Evolutionary conservation across 2,888 invertebrate species (phyloP).

Genomic region (Noctuana brunneofusca): DNA sequence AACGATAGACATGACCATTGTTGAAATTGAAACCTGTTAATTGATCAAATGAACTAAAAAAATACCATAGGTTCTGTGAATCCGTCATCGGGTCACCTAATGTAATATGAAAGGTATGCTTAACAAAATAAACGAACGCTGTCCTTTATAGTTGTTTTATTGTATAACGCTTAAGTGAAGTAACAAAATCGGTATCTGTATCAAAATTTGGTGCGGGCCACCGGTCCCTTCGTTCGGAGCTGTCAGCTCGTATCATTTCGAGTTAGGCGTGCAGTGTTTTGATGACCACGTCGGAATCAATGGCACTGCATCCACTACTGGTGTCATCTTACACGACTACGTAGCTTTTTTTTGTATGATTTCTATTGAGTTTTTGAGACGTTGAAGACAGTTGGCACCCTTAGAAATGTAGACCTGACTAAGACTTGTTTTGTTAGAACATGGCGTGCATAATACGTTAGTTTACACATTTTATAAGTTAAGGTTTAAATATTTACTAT

Average conservation of each 20-base stretch:
- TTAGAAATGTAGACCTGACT: not conserved
- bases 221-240: conserved; percentile 42
- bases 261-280: conserved; percentile 60
- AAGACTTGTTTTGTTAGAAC: too few relatives aligned
- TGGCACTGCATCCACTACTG: conserved; percentile 60
- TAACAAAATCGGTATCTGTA: conserved; percentile 46
- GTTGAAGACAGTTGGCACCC: not conserved
- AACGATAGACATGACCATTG: not conserved
- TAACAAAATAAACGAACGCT: conserved; percentile 17
- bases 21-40: conserved; percentile 23
- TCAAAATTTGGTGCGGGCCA: conserved; percentile 49
- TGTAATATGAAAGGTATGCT: conserved; percentile 32
- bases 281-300: conserved; percentile 64
- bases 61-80: conserved; percentile 18
- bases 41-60: conserved; percentile 6
- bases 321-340: conserved; percentile 60
- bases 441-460: too few relatives aligned
- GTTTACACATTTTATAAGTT: too few relatives aligned
- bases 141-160: conserved; percentile 33
- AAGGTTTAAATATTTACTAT: too few relatives aligned
- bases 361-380: not conserved
- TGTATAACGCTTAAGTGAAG: conserved; percentile 32
- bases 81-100: conserved; percentile 25
- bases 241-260: conserved; percentile 60
- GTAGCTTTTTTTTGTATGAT: conserved; percentile 4